phyloP scores from a whole-genome alignment of 2,113 vertebrate genomes.

The Martes martes region DNA sequence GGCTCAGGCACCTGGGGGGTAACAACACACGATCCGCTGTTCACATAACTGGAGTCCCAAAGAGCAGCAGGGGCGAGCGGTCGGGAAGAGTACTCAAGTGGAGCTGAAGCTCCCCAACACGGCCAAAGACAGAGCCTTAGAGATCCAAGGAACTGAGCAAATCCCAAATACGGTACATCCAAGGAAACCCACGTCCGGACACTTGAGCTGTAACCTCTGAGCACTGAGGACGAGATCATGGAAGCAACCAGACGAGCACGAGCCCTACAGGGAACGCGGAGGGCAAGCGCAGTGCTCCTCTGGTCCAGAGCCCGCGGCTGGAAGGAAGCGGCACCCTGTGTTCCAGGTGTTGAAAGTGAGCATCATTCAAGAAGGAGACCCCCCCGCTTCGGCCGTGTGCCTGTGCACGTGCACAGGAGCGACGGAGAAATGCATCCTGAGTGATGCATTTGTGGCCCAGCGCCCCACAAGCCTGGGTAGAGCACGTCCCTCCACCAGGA shows the following conservation, averaged over 20 bases:
- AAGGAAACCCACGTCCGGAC: not conserved
- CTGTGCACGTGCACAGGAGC: not conserved
- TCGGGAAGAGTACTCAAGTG: not conserved
- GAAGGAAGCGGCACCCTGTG: not conserved
- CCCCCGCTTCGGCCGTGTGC: not conserved
- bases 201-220: not conserved
- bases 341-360: not conserved
- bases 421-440: not conserved
- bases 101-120: not conserved
- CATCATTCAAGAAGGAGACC: not conserved
- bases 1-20: not conserved
- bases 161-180: not conserved
- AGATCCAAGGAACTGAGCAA: not conserved
- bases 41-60: not conserved
- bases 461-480: not conserved
- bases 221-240: not conserved
- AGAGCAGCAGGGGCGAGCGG: not conserved
- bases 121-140: not conserved
- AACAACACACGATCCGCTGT: not conserved
- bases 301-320: not conserved
- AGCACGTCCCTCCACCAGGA: not conserved
- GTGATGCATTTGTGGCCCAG: too few relatives aligned
- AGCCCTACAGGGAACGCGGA: too few relatives aligned
- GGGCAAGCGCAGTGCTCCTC: not conserved
- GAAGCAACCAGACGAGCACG: too few relatives aligned